phyloP scores from a whole-genome alignment of 2,797 vertebrate species.

The Enteromius argenteus region DNA sequence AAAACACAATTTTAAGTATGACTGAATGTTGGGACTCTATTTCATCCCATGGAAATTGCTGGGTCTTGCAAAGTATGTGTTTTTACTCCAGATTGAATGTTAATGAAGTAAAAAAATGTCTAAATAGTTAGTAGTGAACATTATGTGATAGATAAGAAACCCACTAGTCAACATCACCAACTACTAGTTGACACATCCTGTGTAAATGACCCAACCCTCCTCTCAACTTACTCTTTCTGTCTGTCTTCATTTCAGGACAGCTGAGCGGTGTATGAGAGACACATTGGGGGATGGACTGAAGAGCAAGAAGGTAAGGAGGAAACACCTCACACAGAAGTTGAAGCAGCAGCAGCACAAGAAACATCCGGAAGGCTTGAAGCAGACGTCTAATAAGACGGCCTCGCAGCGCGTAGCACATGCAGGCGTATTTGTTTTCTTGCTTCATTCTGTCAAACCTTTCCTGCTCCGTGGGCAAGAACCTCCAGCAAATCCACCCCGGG shows the following conservation, averaged over 20 bases:
- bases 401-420: constrained; percentile 59
- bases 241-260: constrained; percentile 57
- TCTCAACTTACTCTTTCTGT: constrained; percentile 30
- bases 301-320: constrained; percentile 51
- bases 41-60: not conserved
- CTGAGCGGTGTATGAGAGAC: constrained; percentile 74
- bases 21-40: not conserved
- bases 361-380: constrained; percentile 53
- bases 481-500: constrained; percentile 64
- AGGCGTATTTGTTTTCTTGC: constrained; percentile 53
- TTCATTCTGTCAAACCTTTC: constrained; percentile 56
- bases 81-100: not conserved
- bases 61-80: not conserved
- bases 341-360: constrained; percentile 56
- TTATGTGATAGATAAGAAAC: not conserved
- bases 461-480: constrained; percentile 54
- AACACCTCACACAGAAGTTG: constrained; percentile 58
- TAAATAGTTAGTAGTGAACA: not conserved
- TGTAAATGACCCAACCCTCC: not conserved
- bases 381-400: constrained; percentile 75
- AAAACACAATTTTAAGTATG: not conserved
- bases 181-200: not conserved
- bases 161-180: not conserved
- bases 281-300: constrained; percentile 60
- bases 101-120: not conserved